Conservation (phyloP, 1,140 invertebrate genomes). For the Oscheius sp. region DNA sequence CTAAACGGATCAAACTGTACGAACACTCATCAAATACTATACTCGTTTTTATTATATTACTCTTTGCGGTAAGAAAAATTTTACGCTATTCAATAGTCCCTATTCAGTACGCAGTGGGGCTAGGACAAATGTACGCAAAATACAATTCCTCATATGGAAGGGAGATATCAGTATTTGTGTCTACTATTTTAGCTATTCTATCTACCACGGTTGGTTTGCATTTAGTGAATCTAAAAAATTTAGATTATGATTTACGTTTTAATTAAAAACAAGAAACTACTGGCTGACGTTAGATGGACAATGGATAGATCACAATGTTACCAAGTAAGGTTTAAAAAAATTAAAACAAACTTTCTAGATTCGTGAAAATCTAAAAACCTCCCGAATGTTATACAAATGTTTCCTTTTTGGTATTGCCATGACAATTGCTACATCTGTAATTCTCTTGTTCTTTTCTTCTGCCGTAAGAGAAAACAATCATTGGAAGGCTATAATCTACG, state of each 20-base stretch:
- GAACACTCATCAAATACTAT: neutral
- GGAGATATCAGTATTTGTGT: neutral
- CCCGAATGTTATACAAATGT: neutral
- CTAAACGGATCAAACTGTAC: neutral
- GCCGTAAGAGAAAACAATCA: neutral
- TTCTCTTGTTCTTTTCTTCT: neutral
- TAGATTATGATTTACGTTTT: neutral
- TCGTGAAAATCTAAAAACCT: neutral
- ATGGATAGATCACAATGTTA: neutral
- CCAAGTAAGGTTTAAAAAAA: neutral
- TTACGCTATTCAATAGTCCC: too few species aligned
- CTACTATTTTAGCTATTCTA: neutral
- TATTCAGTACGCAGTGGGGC: too few species aligned
- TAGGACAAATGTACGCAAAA: neutral
- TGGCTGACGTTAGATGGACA: neutral
- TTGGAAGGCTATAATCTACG: neutral
- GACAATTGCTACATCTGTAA: neutral
- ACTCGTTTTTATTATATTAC: neutral
- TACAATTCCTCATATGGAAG: neutral
- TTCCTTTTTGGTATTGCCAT: neutral
- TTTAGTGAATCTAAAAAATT: neutral
- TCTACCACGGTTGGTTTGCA: neutral
- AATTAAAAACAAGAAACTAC: neutral
- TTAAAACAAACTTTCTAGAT: neutral
- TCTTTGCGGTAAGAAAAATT: too few species aligned